phyloP scores from a whole-genome alignment of 2,888 invertebrate genomes.

The Hemaris fuciformis region DNA sequence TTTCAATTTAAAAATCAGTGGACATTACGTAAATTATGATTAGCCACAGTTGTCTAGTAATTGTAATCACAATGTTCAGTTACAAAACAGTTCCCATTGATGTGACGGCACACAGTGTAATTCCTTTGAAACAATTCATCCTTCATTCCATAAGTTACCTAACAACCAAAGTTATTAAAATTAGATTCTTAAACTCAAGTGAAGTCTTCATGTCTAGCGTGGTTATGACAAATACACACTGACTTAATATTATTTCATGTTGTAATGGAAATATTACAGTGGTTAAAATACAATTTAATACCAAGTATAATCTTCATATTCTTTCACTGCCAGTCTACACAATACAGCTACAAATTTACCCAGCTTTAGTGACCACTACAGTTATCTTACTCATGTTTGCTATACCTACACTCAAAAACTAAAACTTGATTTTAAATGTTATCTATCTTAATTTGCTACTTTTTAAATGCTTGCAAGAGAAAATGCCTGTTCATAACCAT shows the following conservation, averaged over 20 bases:
- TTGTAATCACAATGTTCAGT: neutral
- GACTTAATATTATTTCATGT: no score
- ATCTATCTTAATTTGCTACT: no score
- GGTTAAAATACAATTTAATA: no score
- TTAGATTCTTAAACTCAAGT: slow-evolving; percentile 35
- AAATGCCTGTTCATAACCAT: slow-evolving; percentile 18
- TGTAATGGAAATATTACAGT: no score
- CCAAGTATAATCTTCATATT: no score
- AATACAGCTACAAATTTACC: no score
- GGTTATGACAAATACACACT: neutral
- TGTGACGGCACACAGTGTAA: slow-evolving; percentile 39
- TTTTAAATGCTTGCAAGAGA: no score
- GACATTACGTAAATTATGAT: neutral
- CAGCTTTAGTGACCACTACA: no score
- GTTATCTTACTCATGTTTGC: no score
- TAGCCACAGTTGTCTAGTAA: neutral
- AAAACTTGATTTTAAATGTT: neutral
- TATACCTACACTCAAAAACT: no score
- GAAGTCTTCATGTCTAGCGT: neutral
- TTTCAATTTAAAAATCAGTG: neutral
- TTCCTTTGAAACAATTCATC: slow-evolving; percentile 30
- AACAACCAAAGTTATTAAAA: slow-evolving; percentile 67
- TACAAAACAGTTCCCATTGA: slow-evolving; percentile 28
- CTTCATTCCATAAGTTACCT: slow-evolving; percentile 67
- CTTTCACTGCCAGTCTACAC: no score